phyloP scores from a whole-genome alignment of 2,888 invertebrate species.

The Helleia helle region DNA sequence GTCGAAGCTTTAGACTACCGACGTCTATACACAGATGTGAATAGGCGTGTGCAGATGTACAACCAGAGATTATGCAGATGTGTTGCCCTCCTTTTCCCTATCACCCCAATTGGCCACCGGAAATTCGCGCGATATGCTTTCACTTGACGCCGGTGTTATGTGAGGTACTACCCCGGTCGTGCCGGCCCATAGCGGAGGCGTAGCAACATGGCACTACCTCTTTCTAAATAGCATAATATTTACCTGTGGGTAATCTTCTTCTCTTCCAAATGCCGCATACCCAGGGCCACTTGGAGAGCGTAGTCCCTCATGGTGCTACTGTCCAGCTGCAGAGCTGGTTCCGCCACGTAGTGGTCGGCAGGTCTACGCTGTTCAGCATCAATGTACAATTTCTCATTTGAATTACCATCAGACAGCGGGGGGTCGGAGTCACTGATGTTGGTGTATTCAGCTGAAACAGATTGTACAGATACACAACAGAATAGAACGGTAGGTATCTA shows the following conservation, averaged over 20 bases:
- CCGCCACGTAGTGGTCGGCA: conserved; percentile 62
- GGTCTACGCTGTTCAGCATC: conserved; percentile 25
- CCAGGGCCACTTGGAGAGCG: conserved; percentile 84
- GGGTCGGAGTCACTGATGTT: conserved; percentile 63
- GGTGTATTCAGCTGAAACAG: conserved; percentile 69
- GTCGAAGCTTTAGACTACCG: too few species aligned
- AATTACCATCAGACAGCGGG: conserved; percentile 28
- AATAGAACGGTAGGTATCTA: too few species aligned
- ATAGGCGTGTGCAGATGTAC: too few species aligned
- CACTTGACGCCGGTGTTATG: too few species aligned
- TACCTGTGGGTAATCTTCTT: conserved; percentile 82
- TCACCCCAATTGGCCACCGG: too few species aligned
- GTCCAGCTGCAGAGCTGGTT: conserved; percentile 54
- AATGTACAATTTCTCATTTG: conserved; percentile 31
- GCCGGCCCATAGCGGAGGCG: too few species aligned
- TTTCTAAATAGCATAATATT: not conserved
- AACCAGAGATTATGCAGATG: too few species aligned
- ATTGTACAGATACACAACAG: too few species aligned
- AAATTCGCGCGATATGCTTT: too few species aligned
- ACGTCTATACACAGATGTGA: too few species aligned
- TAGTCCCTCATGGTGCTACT: conserved; percentile 76
- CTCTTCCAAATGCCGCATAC: conserved; percentile 84
- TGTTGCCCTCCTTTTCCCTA: too few species aligned
- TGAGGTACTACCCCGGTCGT: too few species aligned
- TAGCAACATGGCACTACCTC: not conserved